phyloP scores from a whole-genome alignment of 1,140 invertebrate genomes.

The Antheraea mylitta region DNA sequence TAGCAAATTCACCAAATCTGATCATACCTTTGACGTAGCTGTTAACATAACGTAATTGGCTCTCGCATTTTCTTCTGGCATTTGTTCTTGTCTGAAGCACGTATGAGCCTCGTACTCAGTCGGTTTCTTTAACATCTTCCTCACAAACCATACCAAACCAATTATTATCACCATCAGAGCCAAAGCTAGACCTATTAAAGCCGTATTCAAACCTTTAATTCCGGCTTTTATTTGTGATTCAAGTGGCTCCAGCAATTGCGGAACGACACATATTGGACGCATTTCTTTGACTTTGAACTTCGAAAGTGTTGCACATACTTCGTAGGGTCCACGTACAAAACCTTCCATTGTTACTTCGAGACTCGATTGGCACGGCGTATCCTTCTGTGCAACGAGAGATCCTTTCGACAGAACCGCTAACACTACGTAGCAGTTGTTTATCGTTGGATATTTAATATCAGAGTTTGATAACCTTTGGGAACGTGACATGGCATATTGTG shows the following conservation, averaged over 20 bases:
- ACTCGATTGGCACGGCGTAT: slow-evolving; percentile 65
- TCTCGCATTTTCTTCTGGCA: slow-evolving; percentile 69
- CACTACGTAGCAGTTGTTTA: slow-evolving; percentile 71
- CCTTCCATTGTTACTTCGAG: slow-evolving; percentile 74
- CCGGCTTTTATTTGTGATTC: slow-evolving; percentile 66
- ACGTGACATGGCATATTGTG: slow-evolving; percentile 48
- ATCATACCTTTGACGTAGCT: slow-evolving; percentile 80
- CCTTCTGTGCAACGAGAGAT: slow-evolving; percentile 72
- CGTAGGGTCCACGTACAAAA: slow-evolving; percentile 70
- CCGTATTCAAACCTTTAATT: slow-evolving; percentile 75
- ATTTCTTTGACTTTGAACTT: slow-evolving; percentile 64
- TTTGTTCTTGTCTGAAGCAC: slow-evolving; percentile 78
- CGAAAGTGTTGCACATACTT: slow-evolving; percentile 72
- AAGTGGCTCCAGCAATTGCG: slow-evolving; percentile 66
- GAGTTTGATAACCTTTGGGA: slow-evolving; percentile 54
- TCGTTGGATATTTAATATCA: slow-evolving; percentile 45
- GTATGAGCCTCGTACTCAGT: slow-evolving; percentile 73
- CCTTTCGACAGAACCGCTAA: slow-evolving; percentile 68
- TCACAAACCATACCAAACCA: slow-evolving; percentile 78
- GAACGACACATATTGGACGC: slow-evolving; percentile 76
- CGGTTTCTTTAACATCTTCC: slow-evolving; percentile 78
- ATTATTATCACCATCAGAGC: slow-evolving; percentile 77
- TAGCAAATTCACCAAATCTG: background rate
- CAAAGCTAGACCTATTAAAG: slow-evolving; percentile 76
- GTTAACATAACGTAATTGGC: slow-evolving; percentile 82